Evolutionary conservation across 2,888 invertebrate genomes (phyloP).

Genomic region (Harmothoe impar): DNA sequence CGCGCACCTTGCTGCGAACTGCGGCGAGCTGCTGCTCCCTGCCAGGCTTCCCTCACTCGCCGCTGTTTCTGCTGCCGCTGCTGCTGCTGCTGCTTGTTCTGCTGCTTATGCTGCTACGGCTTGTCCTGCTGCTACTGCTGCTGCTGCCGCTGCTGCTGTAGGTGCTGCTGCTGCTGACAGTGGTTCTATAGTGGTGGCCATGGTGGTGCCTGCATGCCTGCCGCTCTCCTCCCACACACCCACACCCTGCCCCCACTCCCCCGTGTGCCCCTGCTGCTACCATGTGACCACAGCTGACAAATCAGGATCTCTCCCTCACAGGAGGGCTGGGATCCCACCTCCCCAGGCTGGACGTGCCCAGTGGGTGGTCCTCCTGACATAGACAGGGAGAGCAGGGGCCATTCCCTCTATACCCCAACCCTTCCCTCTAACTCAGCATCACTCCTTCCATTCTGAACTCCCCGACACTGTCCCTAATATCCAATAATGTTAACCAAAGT

Average conservation of each 20-base stretch:
- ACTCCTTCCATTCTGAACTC: background rate
- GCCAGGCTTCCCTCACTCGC: background rate
- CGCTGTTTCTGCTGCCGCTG: background rate
- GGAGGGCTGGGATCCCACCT: background rate
- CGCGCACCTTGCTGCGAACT: slow-evolving; percentile 9
- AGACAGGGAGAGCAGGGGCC: background rate
- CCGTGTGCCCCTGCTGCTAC: background rate
- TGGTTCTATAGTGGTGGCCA: background rate
- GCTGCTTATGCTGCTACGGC: background rate
- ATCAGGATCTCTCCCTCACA: slow-evolving; percentile 35
- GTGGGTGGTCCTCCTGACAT: background rate
- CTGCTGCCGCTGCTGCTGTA: background rate
- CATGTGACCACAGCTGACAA: slow-evolving; percentile 51
- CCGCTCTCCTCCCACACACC: background rate
- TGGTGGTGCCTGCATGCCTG: background rate
- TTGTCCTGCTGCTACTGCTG: background rate
- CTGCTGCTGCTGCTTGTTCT: background rate
- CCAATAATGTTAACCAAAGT: too few relatives aligned
- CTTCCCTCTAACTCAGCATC: background rate
- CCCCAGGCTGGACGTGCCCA: background rate
- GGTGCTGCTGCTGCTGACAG: background rate
- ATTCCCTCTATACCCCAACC: background rate
- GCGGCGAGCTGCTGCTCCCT: background rate
- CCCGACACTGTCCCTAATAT: background rate
- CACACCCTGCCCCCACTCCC: background rate